Evolutionary conservation across 2,797 vertebrate genomes (phyloP).

Genomic region (Typhlichthys subterraneus): DNA sequence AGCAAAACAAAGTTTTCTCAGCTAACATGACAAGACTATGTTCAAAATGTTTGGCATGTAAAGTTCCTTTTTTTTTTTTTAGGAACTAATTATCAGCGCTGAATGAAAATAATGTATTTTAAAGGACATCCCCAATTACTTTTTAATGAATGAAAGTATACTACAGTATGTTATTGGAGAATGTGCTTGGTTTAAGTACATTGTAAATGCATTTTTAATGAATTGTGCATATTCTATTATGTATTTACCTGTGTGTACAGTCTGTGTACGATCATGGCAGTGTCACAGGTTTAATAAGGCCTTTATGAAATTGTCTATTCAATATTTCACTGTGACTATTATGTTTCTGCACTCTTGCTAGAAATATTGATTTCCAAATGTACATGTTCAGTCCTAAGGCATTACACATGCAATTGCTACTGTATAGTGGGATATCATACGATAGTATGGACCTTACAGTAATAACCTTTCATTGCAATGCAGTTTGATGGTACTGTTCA

Average conservation of each 20-base stretch:
- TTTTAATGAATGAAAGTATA: not conserved
- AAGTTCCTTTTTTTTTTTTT: conserved; percentile 14
- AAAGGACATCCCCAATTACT: conserved; percentile 8
- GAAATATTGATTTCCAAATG: conserved; percentile 1
- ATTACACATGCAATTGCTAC: not conserved
- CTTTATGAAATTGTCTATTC: conserved; percentile 1
- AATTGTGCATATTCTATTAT: conserved; percentile 9
- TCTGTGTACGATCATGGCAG: conserved; percentile 7
- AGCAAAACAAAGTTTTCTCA: conserved; percentile 53
- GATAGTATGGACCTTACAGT: too few species aligned
- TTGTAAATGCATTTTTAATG: not conserved
- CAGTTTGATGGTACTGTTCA: too few species aligned
- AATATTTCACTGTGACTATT: conserved; percentile 31
- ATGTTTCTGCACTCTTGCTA: not conserved
- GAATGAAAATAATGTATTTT: not conserved
- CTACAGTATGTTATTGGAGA: not conserved
- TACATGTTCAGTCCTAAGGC: conserved; percentile 5
- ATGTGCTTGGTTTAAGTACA: not conserved
- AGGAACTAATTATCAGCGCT: conserved; percentile 4
- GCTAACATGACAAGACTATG: conserved; percentile 11
- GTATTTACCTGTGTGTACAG: conserved; percentile 20
- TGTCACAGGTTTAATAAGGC: conserved; percentile 16
- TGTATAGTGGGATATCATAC: not conserved
- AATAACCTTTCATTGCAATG: too few species aligned
- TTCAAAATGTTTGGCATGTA: conserved; percentile 28